Evolutionary conservation across 2,888 invertebrate genomes (phyloP).

Genomic region (Stenoptilia bipunctidactyla): DNA sequence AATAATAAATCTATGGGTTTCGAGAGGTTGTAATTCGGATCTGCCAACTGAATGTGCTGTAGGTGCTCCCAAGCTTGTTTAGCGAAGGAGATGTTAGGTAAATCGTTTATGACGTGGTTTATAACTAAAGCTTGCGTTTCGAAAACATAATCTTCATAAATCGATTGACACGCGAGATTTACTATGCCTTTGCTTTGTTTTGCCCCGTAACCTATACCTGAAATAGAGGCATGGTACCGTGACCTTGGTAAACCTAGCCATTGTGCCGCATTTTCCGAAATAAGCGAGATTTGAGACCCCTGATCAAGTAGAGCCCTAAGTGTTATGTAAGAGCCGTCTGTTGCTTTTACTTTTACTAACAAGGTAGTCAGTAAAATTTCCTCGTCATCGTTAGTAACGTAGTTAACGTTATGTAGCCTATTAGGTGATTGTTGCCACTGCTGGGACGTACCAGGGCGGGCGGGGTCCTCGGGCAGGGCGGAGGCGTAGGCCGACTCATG

Average conservation of each 20-base stretch:
- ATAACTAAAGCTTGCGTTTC: constrained; percentile 11
- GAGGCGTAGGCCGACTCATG: not conserved
- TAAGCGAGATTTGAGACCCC: constrained; percentile 9
- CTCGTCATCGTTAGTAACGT: constrained; percentile 1
- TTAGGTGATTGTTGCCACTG: not conserved
- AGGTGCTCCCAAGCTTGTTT: constrained; percentile 13
- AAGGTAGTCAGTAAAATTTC: constrained; percentile 2
- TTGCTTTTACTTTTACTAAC: constrained; percentile 1
- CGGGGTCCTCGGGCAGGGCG: not conserved
- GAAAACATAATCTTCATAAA: constrained; percentile 10
- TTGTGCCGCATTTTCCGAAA: constrained; percentile 10
- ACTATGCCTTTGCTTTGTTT: constrained; percentile 8
- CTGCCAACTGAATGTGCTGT: constrained; percentile 12
- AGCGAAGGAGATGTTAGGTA: constrained; percentile 11
- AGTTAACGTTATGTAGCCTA: not conserved
- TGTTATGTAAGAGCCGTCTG: constrained; percentile 1
- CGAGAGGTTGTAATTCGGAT: constrained; percentile 12
- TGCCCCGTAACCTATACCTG: constrained; percentile 1
- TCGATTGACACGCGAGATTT: constrained; percentile 9
- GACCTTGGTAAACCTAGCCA: not conserved
- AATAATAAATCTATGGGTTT: constrained; percentile 4
- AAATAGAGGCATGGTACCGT: constrained; percentile 1
- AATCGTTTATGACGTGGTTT: constrained; percentile 11
- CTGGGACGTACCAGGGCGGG: not conserved
- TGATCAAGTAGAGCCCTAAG: not conserved